Evolutionary conservation across 2,797 vertebrate species (phyloP).

Genomic region (Sorex maritimensis): DNA sequence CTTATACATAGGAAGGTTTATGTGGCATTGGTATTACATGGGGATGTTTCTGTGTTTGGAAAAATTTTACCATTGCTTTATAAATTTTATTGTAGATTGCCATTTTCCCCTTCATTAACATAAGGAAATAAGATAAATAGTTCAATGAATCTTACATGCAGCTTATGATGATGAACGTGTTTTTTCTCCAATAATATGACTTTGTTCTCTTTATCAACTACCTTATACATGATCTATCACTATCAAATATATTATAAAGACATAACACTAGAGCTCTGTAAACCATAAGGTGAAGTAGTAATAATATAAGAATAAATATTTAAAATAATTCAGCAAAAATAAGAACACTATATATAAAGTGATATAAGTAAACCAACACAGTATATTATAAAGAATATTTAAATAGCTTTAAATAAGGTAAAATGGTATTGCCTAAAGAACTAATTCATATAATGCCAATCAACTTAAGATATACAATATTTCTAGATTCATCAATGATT

Average conservation of each 20-base stretch:
- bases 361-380: neutral
- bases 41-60: neutral
- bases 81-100: neutral
- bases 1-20: constrained; percentile 14
- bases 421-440: neutral
- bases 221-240: constrained; percentile 19
- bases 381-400: neutral
- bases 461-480: neutral
- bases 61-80: neutral
- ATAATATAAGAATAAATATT: constrained; percentile 17
- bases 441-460: neutral
- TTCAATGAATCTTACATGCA: neutral
- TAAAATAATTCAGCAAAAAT: neutral
- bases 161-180: neutral
- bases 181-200: constrained; percentile 24
- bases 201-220: neutral
- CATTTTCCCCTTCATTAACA: neutral
- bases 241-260: neutral
- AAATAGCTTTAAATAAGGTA: neutral
- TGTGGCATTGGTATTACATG: neutral
- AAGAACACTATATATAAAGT: neutral
- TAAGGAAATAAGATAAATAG: neutral
- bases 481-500: neutral
- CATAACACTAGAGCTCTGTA: neutral
- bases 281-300: neutral